Evolutionary conservation across 2,888 invertebrate species (phyloP).

Genomic region (Dromius quadrimaculatus): DNA sequence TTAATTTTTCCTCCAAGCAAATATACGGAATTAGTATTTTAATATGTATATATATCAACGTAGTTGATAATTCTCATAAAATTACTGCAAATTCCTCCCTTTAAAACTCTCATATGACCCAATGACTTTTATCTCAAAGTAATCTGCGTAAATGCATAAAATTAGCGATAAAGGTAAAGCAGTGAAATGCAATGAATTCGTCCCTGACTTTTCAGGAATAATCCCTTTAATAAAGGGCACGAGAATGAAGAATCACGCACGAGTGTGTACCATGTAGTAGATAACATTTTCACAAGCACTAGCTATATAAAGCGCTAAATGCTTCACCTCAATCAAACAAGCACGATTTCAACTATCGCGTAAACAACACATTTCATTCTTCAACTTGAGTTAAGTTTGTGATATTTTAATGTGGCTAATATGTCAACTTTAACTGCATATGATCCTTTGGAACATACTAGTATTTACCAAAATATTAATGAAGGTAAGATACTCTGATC

Average conservation of each 20-base stretch:
- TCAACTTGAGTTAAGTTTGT: not conserved
- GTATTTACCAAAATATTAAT: slow-evolving; percentile 74
- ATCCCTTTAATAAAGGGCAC: not conserved
- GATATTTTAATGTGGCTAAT: not conserved
- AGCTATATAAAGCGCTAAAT: slow-evolving; percentile 49
- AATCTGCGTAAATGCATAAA: no score
- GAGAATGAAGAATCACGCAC: slow-evolving; percentile 43
- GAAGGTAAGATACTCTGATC: slow-evolving; percentile 65
- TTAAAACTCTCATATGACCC: no score
- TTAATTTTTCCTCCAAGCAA: no score
- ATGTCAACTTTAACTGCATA: slow-evolving; percentile 55
- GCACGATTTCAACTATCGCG: slow-evolving; percentile 17
- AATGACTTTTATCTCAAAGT: no score
- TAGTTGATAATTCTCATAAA: no score
- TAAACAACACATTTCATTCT: slow-evolving; percentile 10
- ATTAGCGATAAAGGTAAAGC: no score
- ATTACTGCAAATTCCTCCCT: no score
- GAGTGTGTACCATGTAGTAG: slow-evolving; percentile 43
- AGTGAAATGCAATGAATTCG: slow-evolving; percentile 24
- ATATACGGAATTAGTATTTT: no score
- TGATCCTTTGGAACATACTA: slow-evolving; percentile 69
- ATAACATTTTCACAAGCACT: slow-evolving; percentile 42
- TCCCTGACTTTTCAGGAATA: slow-evolving; percentile 39
- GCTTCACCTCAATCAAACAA: slow-evolving; percentile 38
- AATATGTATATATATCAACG: no score